Conservation (phyloP, 2,797 vertebrate genomes). For the Helicolenus hilgendorfi region DNA sequence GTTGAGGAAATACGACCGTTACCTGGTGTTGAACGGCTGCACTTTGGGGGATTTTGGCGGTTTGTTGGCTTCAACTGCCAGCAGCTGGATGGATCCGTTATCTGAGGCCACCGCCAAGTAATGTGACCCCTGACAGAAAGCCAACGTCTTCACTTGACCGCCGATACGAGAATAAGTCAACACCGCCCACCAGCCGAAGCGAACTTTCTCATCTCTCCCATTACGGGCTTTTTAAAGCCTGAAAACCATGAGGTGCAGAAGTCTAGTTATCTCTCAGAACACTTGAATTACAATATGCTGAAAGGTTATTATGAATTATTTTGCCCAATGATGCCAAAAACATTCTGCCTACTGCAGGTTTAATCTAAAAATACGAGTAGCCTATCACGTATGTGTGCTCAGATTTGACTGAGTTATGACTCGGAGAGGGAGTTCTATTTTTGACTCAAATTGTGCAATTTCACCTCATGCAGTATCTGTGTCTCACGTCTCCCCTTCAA, state of each 20-base stretch:
- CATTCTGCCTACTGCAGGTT: neutral
- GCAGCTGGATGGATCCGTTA: constrained; percentile 96
- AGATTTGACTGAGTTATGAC: neutral
- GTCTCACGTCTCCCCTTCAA: neutral
- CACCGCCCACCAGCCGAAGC: no score
- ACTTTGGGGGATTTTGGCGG: constrained; percentile 98
- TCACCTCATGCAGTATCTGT: neutral
- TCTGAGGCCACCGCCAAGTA: constrained; percentile 96
- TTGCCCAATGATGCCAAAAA: neutral
- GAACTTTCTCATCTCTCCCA: no score
- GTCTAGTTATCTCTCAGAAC: no score
- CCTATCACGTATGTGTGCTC: neutral
- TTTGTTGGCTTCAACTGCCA: constrained; percentile 96
- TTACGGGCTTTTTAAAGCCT: no score
- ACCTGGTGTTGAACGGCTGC: constrained; percentile 97
- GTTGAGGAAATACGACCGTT: neutral
- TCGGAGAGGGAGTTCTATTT: neutral
- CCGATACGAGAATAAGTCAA: constrained; percentile 96
- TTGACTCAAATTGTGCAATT: neutral
- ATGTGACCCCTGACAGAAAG: constrained; percentile 98
- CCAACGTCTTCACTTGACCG: constrained; percentile 95
- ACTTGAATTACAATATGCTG: no score
- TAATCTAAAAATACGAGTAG: neutral
- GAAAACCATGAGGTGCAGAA: no score
- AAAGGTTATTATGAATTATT: no score